Conservation (phyloP, 2,113 vertebrate species). For the Oenanthe melanoleuca region DNA sequence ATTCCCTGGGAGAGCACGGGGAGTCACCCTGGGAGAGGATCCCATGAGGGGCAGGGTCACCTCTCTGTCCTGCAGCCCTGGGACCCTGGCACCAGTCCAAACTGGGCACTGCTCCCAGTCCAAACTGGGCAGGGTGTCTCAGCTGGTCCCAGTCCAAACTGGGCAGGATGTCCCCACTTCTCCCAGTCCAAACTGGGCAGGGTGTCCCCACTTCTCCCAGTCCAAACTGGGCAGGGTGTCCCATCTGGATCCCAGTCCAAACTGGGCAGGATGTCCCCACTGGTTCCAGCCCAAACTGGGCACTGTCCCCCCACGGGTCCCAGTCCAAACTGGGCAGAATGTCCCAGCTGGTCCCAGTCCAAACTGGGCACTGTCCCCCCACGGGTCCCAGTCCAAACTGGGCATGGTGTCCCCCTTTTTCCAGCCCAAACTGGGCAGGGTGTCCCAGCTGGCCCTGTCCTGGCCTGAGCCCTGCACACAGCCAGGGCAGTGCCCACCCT, state of each 20-base stretch:
- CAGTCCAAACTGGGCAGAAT: neutral
- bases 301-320: neutral
- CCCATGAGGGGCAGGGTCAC: neutral
- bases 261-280: neutral
- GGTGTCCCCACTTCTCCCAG: neutral
- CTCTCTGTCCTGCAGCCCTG: neutral
- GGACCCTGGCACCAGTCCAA: neutral
- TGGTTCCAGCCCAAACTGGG: neutral
- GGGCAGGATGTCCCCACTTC: neutral
- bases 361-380: neutral
- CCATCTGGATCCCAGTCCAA: neutral
- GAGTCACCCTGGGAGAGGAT: neutral
- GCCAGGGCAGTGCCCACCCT: accelerated
- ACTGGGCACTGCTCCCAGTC: too few species aligned
- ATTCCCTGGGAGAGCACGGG: accelerated
- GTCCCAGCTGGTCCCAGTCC: neutral
- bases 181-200: neutral
- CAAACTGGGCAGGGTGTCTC: neutral
- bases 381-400: neutral
- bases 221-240: neutral
- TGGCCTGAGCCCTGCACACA: neutral
- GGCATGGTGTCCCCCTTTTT: neutral
- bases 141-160: too few species aligned
- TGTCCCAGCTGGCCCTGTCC: neutral
- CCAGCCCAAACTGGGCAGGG: neutral